Base-by-base conservation (phyloP, 2,113 vertebrate genomes). In the Nestor notabilis region DNA sequence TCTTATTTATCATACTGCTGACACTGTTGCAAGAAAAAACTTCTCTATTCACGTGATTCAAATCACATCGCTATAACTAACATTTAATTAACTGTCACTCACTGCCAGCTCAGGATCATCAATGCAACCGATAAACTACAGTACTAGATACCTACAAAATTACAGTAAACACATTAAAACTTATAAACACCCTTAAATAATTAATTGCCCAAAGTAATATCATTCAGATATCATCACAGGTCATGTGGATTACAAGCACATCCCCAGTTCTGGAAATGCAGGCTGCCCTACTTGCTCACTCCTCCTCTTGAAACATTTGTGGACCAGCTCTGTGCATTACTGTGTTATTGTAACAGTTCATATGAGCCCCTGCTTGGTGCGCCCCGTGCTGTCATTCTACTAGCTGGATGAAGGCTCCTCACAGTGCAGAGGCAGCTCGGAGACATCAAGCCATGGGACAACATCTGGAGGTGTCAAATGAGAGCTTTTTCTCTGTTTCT, bases 281-380 rank as follows among this genome's bases (percentile, higher is more conserved):
- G 47, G 21, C 18, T 64, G 8, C 20, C 24, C 20, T 24, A 0
- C 23, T 74, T 41, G 13, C 41, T 77, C 37, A 11, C 10, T 70
- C 33, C 13, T 18, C 18, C 37, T 47, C n/a, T 69, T 1, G 0
- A 79, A 19, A n/a, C 24, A 3, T 0, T 3, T 7, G 10, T 23
- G 43, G 35, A 55, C 41, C 56, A 61, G 0, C 9, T n/a, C 16
- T 6, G 7, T 21, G 8, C 25, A 21, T 11, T 60, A 28, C 55
- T 35, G 12, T 12, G 10, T 28, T 21, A 6, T 7, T n/a, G n/a
- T n/a, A n/a, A n/a, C 35, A 31, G 19, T 2, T 53, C 31, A 18
- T 2, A 1, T 7, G 13, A 28, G 25, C n/a, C 5, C 8, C 37
- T 70, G 16, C 4, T 23, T 24, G 55, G 31, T 31, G 10, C n/a